Conservation (phyloP, 2,888 invertebrate genomes). For the Mimumesa dahlbomi region DNA sequence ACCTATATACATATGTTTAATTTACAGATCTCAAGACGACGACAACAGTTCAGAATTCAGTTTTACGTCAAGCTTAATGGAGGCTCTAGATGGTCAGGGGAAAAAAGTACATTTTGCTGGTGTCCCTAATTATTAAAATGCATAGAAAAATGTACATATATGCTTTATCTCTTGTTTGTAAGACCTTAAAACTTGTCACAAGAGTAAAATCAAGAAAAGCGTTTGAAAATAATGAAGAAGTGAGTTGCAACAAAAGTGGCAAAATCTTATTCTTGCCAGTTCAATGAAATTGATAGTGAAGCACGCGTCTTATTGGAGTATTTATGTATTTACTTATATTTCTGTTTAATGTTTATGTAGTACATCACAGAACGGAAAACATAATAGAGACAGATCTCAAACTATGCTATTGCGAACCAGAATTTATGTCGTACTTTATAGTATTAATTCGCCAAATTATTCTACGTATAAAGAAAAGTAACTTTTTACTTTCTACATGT, state of each 20-base stretch:
- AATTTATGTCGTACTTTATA: slow-evolving; percentile 12
- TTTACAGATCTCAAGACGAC: slow-evolving; percentile 70
- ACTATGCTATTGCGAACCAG: no score
- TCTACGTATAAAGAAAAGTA: slow-evolving; percentile 27
- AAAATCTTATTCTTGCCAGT: slow-evolving; percentile 7
- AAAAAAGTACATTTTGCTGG: slow-evolving; percentile 78
- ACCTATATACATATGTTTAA: not conserved
- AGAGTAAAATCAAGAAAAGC: not conserved
- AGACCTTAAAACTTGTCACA: slow-evolving; percentile 12
- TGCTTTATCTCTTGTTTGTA: slow-evolving; percentile 1
- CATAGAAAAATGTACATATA: not conserved
- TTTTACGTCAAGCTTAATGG: slow-evolving; percentile 83
- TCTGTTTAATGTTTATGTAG: slow-evolving; percentile 1
- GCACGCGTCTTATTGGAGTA: no score
- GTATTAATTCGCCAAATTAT: slow-evolving; percentile 46
- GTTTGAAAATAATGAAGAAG: not conserved
- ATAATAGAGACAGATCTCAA: slow-evolving; percentile 12
- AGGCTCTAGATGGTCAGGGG: slow-evolving; percentile 80
- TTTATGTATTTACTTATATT: slow-evolving; percentile 3
- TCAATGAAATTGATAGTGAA: no score
- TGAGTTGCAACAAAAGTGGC: no score
- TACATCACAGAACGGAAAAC: not conserved
- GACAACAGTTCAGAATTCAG: slow-evolving; percentile 81
- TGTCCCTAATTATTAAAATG: slow-evolving; percentile 61
- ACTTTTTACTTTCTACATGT: slow-evolving; percentile 25